A percentile compares a stretch with the other conserved stretches of the same genome.
These are phyloP conservation scores for Ptychadena robeensis DNA, from an alignment of 2,797 vertebrate genomes.

Conservation along the genomic window DNA sequence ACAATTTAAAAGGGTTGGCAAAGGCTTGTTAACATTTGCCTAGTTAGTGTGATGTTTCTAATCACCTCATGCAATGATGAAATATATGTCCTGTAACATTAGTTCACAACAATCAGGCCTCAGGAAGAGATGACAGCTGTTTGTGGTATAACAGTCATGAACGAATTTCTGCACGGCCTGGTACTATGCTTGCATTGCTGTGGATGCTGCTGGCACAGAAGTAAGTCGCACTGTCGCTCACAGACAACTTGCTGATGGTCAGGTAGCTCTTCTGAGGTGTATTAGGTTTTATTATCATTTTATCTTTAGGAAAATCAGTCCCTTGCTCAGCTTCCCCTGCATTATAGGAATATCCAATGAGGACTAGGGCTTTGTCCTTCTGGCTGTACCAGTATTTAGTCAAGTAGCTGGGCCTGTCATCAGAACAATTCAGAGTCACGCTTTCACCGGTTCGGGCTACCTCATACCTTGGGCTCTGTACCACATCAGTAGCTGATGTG, in stretches of 20 bases:
- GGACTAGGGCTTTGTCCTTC: not conserved
- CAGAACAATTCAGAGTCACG: not conserved
- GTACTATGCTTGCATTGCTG: not conserved
- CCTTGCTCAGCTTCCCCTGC: conserved; percentile 16
- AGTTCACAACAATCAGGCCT: too few species aligned
- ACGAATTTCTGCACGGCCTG: conserved; percentile 1
- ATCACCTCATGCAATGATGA: too few species aligned
- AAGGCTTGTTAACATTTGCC: too few species aligned
- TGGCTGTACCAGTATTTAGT: conserved; percentile 48
- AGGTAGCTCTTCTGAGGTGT: conserved; percentile 1
- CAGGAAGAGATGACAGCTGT: not conserved
- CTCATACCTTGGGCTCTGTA: not conserved
- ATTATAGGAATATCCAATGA: conserved; percentile 26
- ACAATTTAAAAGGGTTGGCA: too few species aligned
- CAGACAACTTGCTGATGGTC: not conserved
- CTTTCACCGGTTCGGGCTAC: not conserved
- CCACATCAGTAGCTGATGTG: not conserved
- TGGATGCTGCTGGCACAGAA: conserved; percentile 43
- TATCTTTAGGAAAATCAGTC: conserved; percentile 9
- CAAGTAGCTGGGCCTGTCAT: not conserved
- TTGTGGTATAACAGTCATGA: not conserved
- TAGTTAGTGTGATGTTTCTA: too few species aligned
- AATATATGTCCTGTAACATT: too few species aligned
- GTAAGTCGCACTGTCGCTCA: not conserved
- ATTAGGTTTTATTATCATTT: not conserved